Base-by-base conservation (phyloP, 2,113 vertebrate genomes). In the Periophthalmodon schlosseri region DNA sequence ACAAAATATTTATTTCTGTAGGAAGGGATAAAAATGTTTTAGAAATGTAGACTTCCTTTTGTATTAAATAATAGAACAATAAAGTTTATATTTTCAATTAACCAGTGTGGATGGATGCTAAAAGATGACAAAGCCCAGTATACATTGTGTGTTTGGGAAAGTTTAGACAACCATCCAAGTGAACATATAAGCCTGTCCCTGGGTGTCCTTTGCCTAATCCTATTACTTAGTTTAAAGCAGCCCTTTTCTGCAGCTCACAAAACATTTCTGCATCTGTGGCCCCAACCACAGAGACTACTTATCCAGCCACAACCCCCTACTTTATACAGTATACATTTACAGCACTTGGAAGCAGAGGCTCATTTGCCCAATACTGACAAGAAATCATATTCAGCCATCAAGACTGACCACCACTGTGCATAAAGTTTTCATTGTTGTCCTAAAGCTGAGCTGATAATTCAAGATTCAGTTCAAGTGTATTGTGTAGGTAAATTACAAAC, bases 51-150 rank as follows among this genome's bases (percentile, higher is more conserved):
- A 74, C 75, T 88, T 91, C 79, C 77, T 90, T 92, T 92, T 87
- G 82, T 87, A 87, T 90, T 93, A 85, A 89, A 88, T 74, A 73
- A 93, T 93, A 92, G 90, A 87, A 91, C 79, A 94, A 93, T 94
- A 95, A 93, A 95, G 88, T 91, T 82, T 95, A 92, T 94, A 94
- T 95, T 95, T 94, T 95, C 91, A 92, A 89, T 86, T 86, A 93
- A 84, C 71, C 60, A 60, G 70, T 56, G 70, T 87, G 80, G 84
- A 86, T 88, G 77, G 52, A 56, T 84, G 81, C 88, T 66, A 70
- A 85, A 82, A 84, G 73, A 84, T 86, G 69, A 84, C 85, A 84
- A 78, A 79, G 77, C 68, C 76, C 78, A 77, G 80, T 84, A 75
- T 81, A 47, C 68, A 75, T 70, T 80, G 64, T 72, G 80, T 83